phyloP scores from a whole-genome alignment of 2,113 vertebrate genomes.

The Marmota flaviventris region DNA sequence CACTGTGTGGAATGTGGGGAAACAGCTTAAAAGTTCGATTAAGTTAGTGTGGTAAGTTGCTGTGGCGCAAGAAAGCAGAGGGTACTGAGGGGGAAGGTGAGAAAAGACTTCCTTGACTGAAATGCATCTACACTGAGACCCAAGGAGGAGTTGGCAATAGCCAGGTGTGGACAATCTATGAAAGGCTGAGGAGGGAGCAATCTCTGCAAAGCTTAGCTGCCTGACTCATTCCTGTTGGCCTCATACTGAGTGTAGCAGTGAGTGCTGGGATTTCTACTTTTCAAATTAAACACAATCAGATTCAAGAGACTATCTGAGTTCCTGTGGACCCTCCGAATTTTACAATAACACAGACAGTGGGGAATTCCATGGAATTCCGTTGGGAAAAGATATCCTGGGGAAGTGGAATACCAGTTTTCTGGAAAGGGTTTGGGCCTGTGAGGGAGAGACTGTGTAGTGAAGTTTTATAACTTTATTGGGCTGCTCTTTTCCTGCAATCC shows the following conservation, averaged over 20 bases:
- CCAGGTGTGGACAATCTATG: not conserved
- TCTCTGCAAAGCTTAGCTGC: not conserved
- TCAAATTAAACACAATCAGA: constrained; percentile 13
- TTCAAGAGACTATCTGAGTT: not conserved
- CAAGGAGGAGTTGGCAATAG: not conserved
- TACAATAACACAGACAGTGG: not conserved
- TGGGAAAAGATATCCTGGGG: not conserved
- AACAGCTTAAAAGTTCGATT: not conserved
- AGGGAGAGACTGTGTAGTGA: not conserved
- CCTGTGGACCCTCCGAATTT: not conserved
- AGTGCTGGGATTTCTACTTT: not conserved
- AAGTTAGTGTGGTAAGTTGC: not conserved
- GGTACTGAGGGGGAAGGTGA: not conserved
- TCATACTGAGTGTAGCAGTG: not conserved
- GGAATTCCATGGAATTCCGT: not conserved
- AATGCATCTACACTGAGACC: not conserved
- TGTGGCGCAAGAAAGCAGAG: not conserved
- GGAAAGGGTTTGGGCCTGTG: not conserved
- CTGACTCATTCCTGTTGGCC: not conserved
- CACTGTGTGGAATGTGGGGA: not conserved
- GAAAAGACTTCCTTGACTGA: not conserved
- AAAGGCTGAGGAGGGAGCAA: not conserved
- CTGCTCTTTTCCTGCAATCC: not conserved
- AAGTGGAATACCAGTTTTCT: not conserved
- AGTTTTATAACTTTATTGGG: not conserved